These are phyloP conservation scores for Amphipyra tragopoginis DNA, from an alignment of 2,888 invertebrate genomes.

Conservation along the genomic window DNA sequence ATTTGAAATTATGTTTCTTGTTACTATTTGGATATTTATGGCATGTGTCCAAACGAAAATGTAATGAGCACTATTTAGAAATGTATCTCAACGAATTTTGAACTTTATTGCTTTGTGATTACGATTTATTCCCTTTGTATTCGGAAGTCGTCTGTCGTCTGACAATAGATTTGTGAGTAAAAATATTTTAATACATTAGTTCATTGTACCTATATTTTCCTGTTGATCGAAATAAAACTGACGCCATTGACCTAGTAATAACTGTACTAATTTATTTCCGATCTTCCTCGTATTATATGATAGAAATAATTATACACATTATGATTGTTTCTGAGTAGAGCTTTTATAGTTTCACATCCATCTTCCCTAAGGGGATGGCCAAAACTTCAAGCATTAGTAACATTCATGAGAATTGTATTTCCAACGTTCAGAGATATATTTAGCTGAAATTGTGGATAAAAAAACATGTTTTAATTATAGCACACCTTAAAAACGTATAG, in stretches of 20 bases:
- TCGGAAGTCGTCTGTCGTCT: background rate
- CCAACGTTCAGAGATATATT: background rate
- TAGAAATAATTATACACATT: constrained; percentile 5
- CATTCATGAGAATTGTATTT: background rate
- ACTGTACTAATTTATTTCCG: constrained; percentile 30
- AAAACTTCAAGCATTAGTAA: background rate
- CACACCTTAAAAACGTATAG: too few species aligned
- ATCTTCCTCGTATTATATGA: constrained; percentile 24
- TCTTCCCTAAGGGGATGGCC: background rate
- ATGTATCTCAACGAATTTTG: constrained; percentile 32
- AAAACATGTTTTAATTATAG: too few species aligned
- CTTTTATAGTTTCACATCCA: background rate
- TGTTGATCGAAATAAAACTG: constrained; percentile 47
- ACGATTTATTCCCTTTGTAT: constrained; percentile 29
- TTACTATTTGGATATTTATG: constrained; percentile 57
- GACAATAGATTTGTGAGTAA: constrained; percentile 45
- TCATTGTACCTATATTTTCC: constrained; percentile 60
- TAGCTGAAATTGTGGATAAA: too few species aligned
- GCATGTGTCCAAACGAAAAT: constrained; percentile 64
- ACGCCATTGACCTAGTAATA: constrained; percentile 52
- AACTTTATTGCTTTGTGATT: constrained; percentile 37
- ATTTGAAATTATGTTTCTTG: constrained; percentile 50
- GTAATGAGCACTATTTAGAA: constrained; percentile 35
- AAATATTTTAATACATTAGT: constrained; percentile 51
- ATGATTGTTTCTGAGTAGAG: background rate